These are phyloP conservation scores for Parazoanthus swiftii DNA, from an alignment of 92 coral and sea anemone genomes.

Conservation along the genomic window DNA sequence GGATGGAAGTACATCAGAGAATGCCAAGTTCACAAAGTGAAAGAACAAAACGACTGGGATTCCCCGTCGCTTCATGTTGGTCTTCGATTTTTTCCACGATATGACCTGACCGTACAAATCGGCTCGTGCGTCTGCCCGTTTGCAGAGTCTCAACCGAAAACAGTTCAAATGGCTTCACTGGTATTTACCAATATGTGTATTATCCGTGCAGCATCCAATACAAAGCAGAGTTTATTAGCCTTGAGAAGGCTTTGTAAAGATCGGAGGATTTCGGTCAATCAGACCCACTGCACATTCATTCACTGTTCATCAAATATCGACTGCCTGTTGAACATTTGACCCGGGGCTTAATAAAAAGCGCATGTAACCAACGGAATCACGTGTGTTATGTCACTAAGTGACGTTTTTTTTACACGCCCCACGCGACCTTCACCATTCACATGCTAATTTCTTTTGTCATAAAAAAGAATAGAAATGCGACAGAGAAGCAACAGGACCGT, in stretches of 20 bases:
- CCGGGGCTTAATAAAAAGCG: background rate
- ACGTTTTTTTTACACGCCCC: conserved; percentile 28
- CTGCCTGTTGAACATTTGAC: conserved; percentile 25
- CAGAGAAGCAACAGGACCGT: background rate
- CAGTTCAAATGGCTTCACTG: background rate
- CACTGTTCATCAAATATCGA: conserved; percentile 3
- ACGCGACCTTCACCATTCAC: conserved; percentile 18
- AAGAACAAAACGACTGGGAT: background rate
- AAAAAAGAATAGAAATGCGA: background rate
- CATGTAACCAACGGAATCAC: conserved; percentile 16
- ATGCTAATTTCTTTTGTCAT: conserved; percentile 27
- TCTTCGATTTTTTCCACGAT: background rate
- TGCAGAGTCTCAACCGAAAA: background rate
- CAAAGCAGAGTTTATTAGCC: conserved; percentile 37
- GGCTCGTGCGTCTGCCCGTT: background rate
- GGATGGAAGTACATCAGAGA: conserved; percentile 34
- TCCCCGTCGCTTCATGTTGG: conserved; percentile 27
- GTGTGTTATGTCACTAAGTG: conserved; percentile 12
- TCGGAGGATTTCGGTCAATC: conserved; percentile 11
- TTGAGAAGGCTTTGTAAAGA: conserved; percentile 18
- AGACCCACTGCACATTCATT: background rate
- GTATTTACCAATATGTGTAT: background rate
- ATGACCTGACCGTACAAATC: background rate
- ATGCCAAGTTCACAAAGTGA: conserved; percentile 30
- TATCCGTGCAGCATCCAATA: conserved; percentile 5